These are phyloP conservation scores for Thoracochromis brauschi DNA, from an alignment of 2,113 vertebrate species.

Conservation along the genomic window DNA sequence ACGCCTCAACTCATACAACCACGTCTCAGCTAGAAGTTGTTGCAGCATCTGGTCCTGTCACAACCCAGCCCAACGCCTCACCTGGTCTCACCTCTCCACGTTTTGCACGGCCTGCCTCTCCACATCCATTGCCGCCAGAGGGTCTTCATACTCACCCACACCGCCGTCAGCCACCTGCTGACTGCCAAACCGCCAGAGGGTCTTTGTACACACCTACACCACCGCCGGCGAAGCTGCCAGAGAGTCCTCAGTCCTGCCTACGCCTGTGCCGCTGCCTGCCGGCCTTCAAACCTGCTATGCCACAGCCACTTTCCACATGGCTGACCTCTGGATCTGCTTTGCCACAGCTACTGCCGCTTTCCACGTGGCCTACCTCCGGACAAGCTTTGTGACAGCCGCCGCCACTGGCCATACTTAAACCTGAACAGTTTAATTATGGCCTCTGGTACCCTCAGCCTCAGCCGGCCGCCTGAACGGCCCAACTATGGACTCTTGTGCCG, in stretches of 20 bases:
- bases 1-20: background rate
- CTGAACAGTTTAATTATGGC: background rate
- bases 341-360: background rate
- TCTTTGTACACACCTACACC: background rate
- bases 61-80: background rate
- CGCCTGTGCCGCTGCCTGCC: background rate
- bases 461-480: too few species aligned
- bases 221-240: background rate
- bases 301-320: background rate
- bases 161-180: background rate
- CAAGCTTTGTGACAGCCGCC: background rate
- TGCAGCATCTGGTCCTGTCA: background rate
- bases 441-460: too few species aligned
- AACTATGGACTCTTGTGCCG: too few species aligned
- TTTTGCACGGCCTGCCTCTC: background rate
- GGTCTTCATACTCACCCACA: background rate
- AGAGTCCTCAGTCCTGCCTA: background rate
- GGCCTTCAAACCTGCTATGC: background rate
- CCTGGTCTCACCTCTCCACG: background rate
- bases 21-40: background rate
- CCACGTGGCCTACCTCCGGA: background rate
- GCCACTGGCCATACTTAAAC: background rate
- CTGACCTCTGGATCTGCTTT: background rate
- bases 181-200: background rate
- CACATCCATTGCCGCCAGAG: background rate